phyloP scores from a whole-genome alignment of 2,888 invertebrate species.

The Busseola fusca region DNA sequence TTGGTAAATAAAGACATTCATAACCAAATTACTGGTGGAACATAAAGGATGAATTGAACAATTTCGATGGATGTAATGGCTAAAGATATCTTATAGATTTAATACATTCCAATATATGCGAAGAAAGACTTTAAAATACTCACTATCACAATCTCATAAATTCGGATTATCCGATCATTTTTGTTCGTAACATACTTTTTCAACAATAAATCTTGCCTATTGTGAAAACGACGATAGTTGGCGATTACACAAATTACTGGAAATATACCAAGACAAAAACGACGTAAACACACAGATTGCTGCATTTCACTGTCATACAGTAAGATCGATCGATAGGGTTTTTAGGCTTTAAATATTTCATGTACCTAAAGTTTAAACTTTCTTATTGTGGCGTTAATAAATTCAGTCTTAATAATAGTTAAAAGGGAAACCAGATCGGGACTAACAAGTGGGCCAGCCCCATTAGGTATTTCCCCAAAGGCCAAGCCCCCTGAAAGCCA shows the following conservation, averaged over 20 bases:
- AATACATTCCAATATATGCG: constrained; percentile 5
- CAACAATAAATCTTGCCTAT: constrained; percentile 33
- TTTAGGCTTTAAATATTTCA: not conserved
- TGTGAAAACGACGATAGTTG: constrained; percentile 28
- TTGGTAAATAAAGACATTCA: constrained; percentile 2
- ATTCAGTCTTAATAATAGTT: constrained; percentile 5
- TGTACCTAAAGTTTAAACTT: constrained; percentile 16
- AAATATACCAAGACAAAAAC: constrained; percentile 38
- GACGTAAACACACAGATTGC: not conserved
- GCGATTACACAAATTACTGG: constrained; percentile 36
- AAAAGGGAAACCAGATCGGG: constrained; percentile 10
- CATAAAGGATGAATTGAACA: constrained; percentile 1
- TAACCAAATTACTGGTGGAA: not conserved
- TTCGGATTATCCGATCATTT: not conserved
- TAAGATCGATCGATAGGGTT: not conserved
- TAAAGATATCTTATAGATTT: not conserved
- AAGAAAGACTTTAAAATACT: not conserved
- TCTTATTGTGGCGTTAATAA: constrained; percentile 12
- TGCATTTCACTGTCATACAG: constrained; percentile 31
- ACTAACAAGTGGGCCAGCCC: constrained; percentile 19
- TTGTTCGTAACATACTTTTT: constrained; percentile 11
- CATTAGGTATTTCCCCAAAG: constrained; percentile 53
- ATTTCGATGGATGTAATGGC: constrained; percentile 6
- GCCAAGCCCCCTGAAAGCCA: constrained; percentile 33
- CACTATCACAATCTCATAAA: not conserved